phyloP scores from a whole-genome alignment of 2,888 invertebrate genomes.

The Drosophila hawaiiensis region DNA sequence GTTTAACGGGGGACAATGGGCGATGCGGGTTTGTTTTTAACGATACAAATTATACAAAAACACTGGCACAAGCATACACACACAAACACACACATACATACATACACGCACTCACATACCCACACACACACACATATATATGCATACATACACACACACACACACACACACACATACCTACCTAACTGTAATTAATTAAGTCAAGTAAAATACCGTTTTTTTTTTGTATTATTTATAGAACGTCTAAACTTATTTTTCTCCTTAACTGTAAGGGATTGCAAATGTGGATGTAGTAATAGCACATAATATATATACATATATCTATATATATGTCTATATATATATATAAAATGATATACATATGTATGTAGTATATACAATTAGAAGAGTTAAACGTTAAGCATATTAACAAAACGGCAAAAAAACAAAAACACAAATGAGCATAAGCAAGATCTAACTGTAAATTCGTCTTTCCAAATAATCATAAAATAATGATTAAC shows the following conservation, averaged over 20 bases:
- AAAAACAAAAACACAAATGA: conserved; percentile 34
- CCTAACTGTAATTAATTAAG: conserved; percentile 62
- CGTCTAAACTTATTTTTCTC: conserved; percentile 59
- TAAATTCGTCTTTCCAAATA: conserved; percentile 78
- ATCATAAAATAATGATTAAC: conserved; percentile 53
- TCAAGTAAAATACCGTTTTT: conserved; percentile 44
- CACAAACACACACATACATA: conserved; percentile 5
- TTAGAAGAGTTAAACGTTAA: conserved; percentile 50
- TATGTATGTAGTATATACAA: conserved; percentile 49
- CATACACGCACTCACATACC: conserved; percentile 9
- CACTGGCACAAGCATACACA: conserved; percentile 5
- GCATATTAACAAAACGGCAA: conserved; percentile 34
- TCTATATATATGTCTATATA: conserved; percentile 5
- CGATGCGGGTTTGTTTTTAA: conserved; percentile 6
- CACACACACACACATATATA: conserved; percentile 8
- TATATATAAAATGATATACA: conserved; percentile 25
- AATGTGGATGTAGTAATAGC: conserved; percentile 50
- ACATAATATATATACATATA: conserved; percentile 25
- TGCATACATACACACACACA: conserved; percentile 3
- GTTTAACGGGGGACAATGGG: neutral
- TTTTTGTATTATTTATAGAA: conserved; percentile 45
- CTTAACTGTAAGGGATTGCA: conserved; percentile 42
- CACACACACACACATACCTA: conserved; percentile 7
- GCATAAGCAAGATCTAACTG: conserved; percentile 65
- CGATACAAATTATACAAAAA: neutral